Conservation (phyloP, 2,113 vertebrate genomes). For the Sialia sialis region DNA sequence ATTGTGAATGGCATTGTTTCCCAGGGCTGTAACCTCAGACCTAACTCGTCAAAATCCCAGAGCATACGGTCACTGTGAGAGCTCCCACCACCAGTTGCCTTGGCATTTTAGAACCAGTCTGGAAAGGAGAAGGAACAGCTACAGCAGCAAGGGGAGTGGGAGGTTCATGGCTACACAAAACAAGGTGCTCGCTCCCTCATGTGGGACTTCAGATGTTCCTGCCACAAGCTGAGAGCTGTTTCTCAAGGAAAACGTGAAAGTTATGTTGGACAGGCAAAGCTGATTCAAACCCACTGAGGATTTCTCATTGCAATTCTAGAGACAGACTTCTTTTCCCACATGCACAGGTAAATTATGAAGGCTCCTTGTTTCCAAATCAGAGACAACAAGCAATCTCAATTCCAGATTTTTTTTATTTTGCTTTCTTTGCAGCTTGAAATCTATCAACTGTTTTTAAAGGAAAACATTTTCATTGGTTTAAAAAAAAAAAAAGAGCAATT, state of each 20-base stretch:
- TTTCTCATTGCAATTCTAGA: neutral
- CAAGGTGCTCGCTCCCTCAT: neutral
- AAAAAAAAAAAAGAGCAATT: neutral
- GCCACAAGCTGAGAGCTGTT: neutral
- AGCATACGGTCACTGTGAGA: accelerated
- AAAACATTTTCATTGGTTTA: neutral
- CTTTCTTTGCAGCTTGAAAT: neutral
- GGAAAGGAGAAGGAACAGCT: neutral
- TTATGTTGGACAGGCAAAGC: neutral
- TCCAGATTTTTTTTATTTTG: neutral
- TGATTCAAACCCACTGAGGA: neutral
- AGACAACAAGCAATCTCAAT: neutral
- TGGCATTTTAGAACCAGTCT: neutral
- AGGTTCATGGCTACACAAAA: neutral
- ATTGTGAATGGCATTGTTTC: neutral
- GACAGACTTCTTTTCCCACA: neutral
- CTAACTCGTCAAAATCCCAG: neutral
- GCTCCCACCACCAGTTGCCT: neutral
- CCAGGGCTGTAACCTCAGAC: neutral
- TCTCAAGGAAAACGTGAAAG: neutral
- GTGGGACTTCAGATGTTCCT: neutral
- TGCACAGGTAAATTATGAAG: neutral
- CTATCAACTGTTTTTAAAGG: neutral
- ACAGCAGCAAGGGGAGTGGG: neutral
- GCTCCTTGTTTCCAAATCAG: neutral